Conservation (phyloP, 2,888 invertebrate species). For the Scaptomyza caliginosa region DNA sequence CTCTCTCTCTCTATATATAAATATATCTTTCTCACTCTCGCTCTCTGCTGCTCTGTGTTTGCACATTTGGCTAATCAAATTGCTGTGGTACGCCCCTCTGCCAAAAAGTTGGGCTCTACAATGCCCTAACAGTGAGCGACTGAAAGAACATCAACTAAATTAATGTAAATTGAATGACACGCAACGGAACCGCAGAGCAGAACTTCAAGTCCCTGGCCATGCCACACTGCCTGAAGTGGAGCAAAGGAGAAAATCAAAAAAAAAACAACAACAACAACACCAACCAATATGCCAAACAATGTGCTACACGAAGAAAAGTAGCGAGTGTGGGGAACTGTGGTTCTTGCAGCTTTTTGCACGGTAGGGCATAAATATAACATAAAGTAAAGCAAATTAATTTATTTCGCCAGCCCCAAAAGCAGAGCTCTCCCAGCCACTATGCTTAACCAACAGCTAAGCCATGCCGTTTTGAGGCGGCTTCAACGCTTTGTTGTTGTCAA, state of each 20-base stretch:
- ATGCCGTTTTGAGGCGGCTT: slow-evolving; percentile 21
- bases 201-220: slow-evolving; percentile 39
- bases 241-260: neutral
- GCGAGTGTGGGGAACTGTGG: neutral
- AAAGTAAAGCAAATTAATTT: slow-evolving; percentile 59
- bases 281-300: slow-evolving; percentile 30
- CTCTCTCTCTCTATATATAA: neutral
- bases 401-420: slow-evolving; percentile 33
- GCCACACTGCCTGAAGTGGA: neutral
- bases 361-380: slow-evolving; percentile 20
- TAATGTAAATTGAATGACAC: slow-evolving; percentile 60
- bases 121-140: slow-evolving; percentile 18
- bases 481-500: slow-evolving; percentile 37
- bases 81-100: slow-evolving; percentile 30
- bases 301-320: slow-evolving; percentile 6
- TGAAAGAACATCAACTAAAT: slow-evolving; percentile 61
- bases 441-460: slow-evolving; percentile 16
- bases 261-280: neutral
- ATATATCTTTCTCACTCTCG: neutral
- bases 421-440: neutral
- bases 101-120: slow-evolving; percentile 21
- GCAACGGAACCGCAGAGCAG: slow-evolving; percentile 53
- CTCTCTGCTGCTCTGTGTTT: neutral
- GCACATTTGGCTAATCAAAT: slow-evolving; percentile 57
- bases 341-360: neutral